Evolutionary conservation across 2,113 vertebrate genomes (phyloP), one percentile per base, ranked within the genome.

Genomic region (Centrocercus urophasianus): DNA sequence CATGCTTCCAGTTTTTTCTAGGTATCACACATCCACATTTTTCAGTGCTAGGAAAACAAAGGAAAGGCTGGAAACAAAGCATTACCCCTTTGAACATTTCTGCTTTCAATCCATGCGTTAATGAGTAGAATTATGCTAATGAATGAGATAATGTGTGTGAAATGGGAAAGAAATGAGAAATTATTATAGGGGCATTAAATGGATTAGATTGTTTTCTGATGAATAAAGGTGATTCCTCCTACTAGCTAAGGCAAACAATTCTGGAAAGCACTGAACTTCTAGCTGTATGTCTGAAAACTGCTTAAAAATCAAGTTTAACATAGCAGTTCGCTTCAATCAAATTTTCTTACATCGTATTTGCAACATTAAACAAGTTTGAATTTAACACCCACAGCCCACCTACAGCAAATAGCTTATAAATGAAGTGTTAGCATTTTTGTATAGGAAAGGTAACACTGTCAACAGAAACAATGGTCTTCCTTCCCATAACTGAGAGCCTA

Each of bases 151-250:
- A 24, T 6, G 22, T 50, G 28, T 47, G 36, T 69, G 54, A 88
- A 95, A 77, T 42, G 20, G 52, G 56, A 86, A 85, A 89, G n/a
- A 95, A 81, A 81, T 28, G 27, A 83, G 70, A 72, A 83, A 86
- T 80, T 57, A 48, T 22, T 42, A 18, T 0, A 78, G 61, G 90
- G 57, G 61, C 88, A 36, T 59, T 90, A 72, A 89, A 86, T 45
- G 8, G 25, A 61, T 94, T 91, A 71, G 85, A 88, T 43, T 57
- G n/a, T 48, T 90, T 91, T 56, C 79, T 69, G 40, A 50, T 77
- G 27, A 93, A 93, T 47, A 86, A 89, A 89, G 76, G 27, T 28
- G 83, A 50, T 15, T 83, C 11, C 34, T 63, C 28, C 56, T 74
- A 36, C n/a, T 65, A 89, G 50, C 42, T 78, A 74, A 65, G 47